These are phyloP conservation scores for Periplaneta americana DNA, from an alignment of 1,140 invertebrate species.

Conservation along the genomic window DNA sequence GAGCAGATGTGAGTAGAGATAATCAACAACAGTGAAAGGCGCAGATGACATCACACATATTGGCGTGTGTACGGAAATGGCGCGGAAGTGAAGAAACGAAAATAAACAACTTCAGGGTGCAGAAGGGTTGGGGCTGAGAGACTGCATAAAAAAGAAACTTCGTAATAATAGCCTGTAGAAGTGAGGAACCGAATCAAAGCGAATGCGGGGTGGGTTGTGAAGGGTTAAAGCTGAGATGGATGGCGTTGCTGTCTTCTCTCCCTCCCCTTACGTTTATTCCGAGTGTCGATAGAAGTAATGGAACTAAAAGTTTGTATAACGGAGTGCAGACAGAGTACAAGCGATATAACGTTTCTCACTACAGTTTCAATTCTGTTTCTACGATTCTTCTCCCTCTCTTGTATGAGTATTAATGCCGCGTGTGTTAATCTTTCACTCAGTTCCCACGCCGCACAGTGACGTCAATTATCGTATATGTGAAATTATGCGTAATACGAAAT, in stretches of 20 bases:
- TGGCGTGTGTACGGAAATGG: background rate
- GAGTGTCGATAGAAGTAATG: no score
- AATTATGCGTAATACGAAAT: no score
- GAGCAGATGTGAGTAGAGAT: background rate
- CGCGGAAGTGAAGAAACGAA: background rate
- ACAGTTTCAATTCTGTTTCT: background rate
- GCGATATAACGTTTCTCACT: no score
- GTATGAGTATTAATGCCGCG: no score
- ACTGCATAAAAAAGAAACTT: background rate
- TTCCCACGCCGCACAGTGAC: no score
- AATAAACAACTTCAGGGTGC: background rate
- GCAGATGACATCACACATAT: background rate
- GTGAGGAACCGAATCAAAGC: background rate
- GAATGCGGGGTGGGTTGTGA: background rate
- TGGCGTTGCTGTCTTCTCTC: background rate
- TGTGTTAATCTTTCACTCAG: no score
- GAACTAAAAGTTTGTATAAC: no score
- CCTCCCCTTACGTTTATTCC: background rate
- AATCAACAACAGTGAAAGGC: background rate
- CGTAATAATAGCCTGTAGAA: background rate
- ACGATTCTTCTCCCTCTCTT: no score
- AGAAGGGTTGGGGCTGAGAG: background rate
- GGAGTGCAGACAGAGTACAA: no score
- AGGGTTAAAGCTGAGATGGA: no score
- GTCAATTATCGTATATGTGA: no score